A percentile compares a stretch with the other conserved stretches of the same genome.
Evolutionary conservation across 2,888 invertebrate species (phyloP).

Genomic region (Megamerina dolium): DNA sequence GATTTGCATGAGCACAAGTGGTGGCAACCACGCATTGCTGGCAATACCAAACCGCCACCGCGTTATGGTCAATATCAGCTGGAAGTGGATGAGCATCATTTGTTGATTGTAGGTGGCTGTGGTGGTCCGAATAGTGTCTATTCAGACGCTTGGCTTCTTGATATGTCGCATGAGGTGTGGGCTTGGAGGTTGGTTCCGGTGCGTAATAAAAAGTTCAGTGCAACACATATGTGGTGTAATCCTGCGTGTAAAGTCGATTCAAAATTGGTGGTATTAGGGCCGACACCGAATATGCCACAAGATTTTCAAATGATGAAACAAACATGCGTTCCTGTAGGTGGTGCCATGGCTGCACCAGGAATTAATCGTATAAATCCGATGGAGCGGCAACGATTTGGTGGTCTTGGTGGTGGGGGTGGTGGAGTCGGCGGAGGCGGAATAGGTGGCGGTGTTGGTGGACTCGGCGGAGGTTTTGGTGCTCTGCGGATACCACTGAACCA

Average conservation of each 20-base stretch:
- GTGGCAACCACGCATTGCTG: constrained; percentile 64
- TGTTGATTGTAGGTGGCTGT: constrained; percentile 80
- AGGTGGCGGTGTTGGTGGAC: constrained; percentile 25
- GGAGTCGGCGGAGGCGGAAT: constrained; percentile 19
- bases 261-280: constrained; percentile 64
- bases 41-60: constrained; percentile 65
- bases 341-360: constrained; percentile 25
- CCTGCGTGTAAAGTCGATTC: constrained; percentile 76
- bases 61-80: constrained; percentile 94
- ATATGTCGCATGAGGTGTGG: constrained; percentile 64
- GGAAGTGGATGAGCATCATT: constrained; percentile 66
- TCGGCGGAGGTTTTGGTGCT: too few relatives aligned
- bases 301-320: constrained; percentile 49
- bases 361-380: constrained; percentile 20
- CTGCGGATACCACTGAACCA: constrained; percentile 26
- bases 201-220: constrained; percentile 70
- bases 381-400: constrained; percentile 14
- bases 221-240: constrained; percentile 89
- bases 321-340: constrained; percentile 36
- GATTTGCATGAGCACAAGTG: constrained; percentile 71
- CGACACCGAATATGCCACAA: constrained; percentile 44
- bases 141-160: constrained; percentile 86
- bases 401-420: constrained; percentile 18
- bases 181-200: constrained; percentile 71
- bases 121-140: constrained; percentile 81